These are phyloP conservation scores for Cybosia mesomella DNA, from an alignment of 2,888 invertebrate species.

Conservation along the genomic window DNA sequence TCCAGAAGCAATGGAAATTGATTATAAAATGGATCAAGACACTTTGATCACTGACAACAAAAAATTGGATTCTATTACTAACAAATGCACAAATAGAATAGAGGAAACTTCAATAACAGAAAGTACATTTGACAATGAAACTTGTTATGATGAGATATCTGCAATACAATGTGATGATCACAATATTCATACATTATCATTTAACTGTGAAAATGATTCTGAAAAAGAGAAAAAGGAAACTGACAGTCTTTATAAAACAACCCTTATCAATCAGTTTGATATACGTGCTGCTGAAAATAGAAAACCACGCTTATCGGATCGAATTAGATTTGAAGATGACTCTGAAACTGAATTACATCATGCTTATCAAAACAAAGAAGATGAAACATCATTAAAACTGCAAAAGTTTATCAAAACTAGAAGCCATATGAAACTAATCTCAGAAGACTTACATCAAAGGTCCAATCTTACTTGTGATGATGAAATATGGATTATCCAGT, in stretches of 20 bases:
- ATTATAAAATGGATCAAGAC: slow-evolving; percentile 24
- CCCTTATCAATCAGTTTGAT: slow-evolving; percentile 5
- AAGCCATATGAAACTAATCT: slow-evolving; percentile 52
- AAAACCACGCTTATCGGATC: slow-evolving; percentile 62
- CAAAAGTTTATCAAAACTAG: slow-evolving; percentile 60
- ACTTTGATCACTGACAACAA: slow-evolving; percentile 14
- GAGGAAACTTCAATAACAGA: slow-evolving; percentile 16
- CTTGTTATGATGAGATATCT: slow-evolving; percentile 43
- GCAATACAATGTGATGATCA: slow-evolving; percentile 45
- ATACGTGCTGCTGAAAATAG: slow-evolving; percentile 17
- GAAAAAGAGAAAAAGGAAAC: slow-evolving; percentile 19
- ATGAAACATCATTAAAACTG: slow-evolving; percentile 47
- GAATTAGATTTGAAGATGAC: slow-evolving; percentile 68
- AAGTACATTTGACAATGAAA: slow-evolving; percentile 29
- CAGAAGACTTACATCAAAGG: slow-evolving; percentile 32
- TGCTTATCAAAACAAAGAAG: slow-evolving; percentile 17
- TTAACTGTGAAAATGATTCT: slow-evolving; percentile 20
- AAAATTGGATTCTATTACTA: neutral
- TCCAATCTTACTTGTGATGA: slow-evolving; percentile 62
- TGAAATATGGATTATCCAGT: slow-evolving; percentile 72
- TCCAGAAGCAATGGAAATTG: slow-evolving; percentile 19
- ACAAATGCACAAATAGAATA: slow-evolving; percentile 11
- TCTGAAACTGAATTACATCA: slow-evolving; percentile 15
- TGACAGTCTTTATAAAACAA: slow-evolving; percentile 22
- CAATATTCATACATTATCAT: slow-evolving; percentile 31